Evolutionary conservation across 2,113 vertebrate species (phyloP), one percentile per base, ranked within the genome.

Genomic region (Centrocercus urophasianus): DNA sequence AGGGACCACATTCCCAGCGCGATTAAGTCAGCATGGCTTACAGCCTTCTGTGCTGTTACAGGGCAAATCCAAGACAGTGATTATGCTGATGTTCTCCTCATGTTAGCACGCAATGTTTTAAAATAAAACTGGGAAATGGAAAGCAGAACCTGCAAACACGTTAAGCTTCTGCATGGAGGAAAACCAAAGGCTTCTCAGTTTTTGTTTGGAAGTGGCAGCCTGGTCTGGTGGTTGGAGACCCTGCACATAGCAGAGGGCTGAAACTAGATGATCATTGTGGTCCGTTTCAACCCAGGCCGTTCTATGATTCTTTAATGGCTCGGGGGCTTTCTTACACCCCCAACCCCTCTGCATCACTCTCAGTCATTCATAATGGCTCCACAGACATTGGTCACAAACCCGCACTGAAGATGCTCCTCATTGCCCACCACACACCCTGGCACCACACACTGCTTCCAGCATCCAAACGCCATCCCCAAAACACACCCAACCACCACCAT

Each of bases 101-200:
- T 64, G 84, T 89, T 70, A 83, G 43, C 70, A 85, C 12, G 16
- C 0, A 1, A 69, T 13, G 28, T 66, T 90, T 93, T 70, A 93
- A 90, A 75, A 92, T 70, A 96, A 78, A 94, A 96, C 84, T 36
- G 43, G 92, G 92, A 96, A 96, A 65, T 27, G 86, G 81, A 96
- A 96, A 94, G 90, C 88, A 93, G 88, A 88, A 96, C 77, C 65
- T 80, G 80, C 66, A 78, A 87, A 89, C 16, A 50, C 52, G 42
- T 3, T 0, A 63, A 77, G 52, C 27, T 45, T 74, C 59, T 12
- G 42, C 36, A 82, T 50, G 63, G 42, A 91, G 48, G 64, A 91
- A 91, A 88, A 77, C 42, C 8, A 38, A 63, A 79, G 25, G 45
- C 67, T 50, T 32, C 2, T 2, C 32, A 6, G n/a, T n/a, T 50